Evolutionary conservation across 2,888 invertebrate genomes (phyloP).

Genomic region (Megamerina dolium): DNA sequence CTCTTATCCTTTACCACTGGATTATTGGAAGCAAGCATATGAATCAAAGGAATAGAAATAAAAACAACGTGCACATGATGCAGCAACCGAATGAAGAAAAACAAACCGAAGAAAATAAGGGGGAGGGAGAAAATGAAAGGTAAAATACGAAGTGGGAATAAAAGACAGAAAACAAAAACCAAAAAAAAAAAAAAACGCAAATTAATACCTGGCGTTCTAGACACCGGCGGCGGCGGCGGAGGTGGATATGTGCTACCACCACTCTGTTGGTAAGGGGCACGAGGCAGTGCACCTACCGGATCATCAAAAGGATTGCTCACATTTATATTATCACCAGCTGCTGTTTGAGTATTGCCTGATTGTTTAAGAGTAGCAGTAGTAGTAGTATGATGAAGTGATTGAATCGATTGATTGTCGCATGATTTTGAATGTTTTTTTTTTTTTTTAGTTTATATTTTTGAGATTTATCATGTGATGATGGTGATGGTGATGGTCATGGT

Average conservation of each 20-base stretch:
- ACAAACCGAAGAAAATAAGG: not conserved
- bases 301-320: slow-evolving; percentile 84
- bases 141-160: slow-evolving; percentile 21
- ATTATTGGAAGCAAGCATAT: not conserved
- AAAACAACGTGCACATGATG: not conserved
- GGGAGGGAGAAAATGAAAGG: slow-evolving; percentile 1
- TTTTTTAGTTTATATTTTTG: slow-evolving; percentile 7
- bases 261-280: slow-evolving; percentile 22
- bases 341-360: slow-evolving; percentile 14
- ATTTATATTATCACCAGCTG: slow-evolving; percentile 68
- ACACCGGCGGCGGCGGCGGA: slow-evolving; percentile 45
- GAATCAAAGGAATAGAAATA: not conserved
- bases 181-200: too few species aligned
- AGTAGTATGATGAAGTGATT: slow-evolving; percentile 8
- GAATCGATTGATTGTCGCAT: slow-evolving; percentile 7
- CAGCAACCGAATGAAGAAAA: not conserved
- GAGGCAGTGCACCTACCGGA: slow-evolving; percentile 45
- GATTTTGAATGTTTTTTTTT: too few species aligned
- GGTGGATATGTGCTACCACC: slow-evolving; percentile 20
- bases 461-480: slow-evolving; percentile 14
- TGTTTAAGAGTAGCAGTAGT: slow-evolving; percentile 16
- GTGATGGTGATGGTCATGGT: slow-evolving; percentile 22
- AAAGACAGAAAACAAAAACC: slow-evolving; percentile 13
- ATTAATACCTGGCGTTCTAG: slow-evolving; percentile 50
- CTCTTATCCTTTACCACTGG: too few species aligned